A percentile compares a stretch with the other conserved stretches of the same genome.
These are phyloP conservation scores for Plestiodon gilberti DNA, from an alignment of 2,113 vertebrate species.

Conservation along the genomic window DNA sequence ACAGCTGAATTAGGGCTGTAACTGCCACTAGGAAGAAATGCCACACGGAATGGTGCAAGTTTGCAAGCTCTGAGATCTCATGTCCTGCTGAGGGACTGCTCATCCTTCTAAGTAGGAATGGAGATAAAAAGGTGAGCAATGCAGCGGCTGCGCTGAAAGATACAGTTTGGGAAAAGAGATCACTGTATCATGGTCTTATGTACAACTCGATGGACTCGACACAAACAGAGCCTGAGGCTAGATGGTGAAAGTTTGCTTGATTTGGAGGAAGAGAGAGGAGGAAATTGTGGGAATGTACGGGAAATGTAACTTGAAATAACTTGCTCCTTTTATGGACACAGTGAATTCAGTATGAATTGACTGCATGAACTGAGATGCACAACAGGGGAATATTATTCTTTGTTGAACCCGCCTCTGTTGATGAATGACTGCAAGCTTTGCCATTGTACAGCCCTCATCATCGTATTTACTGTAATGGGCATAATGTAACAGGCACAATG, in stretches of 20 bases:
- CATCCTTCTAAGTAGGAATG: not conserved
- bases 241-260: not conserved
- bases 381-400: not conserved
- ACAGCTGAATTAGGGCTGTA: too few species aligned
- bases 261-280: not conserved
- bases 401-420: not conserved
- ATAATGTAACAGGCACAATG: conserved; percentile 24
- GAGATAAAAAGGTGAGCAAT: not conserved
- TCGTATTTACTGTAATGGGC: conserved; percentile 1
- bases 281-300: not conserved
- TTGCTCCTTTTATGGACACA: not conserved
- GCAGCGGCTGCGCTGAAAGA: not conserved
- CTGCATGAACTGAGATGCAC: not conserved
- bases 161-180: not conserved
- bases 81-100: not conserved
- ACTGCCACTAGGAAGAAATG: not conserved
- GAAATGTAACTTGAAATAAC: too few species aligned
- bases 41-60: not conserved
- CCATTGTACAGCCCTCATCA: not conserved
- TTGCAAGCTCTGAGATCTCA: not conserved
- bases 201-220: not conserved
- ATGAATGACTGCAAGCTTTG: not conserved
- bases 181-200: not conserved
- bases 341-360: not conserved
- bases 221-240: not conserved